Evolutionary conservation across 2,888 invertebrate genomes (phyloP), one percentile per base, ranked within the genome.

Genomic region (Hofmannophila pseudospretella): DNA sequence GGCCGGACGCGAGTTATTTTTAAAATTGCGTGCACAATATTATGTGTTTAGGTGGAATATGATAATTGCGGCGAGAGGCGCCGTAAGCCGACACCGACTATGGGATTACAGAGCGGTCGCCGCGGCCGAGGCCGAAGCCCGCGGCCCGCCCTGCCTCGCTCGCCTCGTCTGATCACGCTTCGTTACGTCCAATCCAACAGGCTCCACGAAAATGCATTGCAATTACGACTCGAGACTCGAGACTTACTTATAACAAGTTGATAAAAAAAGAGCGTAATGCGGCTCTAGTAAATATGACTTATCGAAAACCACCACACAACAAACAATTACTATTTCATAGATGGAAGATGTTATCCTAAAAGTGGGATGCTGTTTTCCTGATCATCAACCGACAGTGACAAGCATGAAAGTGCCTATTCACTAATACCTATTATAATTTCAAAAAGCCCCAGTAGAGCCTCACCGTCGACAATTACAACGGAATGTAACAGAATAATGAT

Each of bases 11-110:
- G 59, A 67, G 80, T 75, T 85, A 85, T 85, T 86, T 84, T 80
- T 81, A 75, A 86, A 84, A 86, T 86, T 84, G 84, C 85, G 77
- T 79, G 82, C 80, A 79, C 84, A 80, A 81, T 84, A 84, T 84
- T 80, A 84, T 82, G 80, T 84, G 82, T 85, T 85, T 85, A 84
- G 85, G 79, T 81, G 80, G 82, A 84, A 84, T 84, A 84, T 82
- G 81, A 86, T 85, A 86, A 86, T 86, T 86, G 82, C 76, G 62
- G 60, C 60, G 60, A 67, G 65, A 78, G 78, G 79, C 84, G 82
- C 84, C 76, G 81, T 79, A 84, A 86, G 71, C 75, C 74, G 79
- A 84, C 79, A 84, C 81, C 79, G 73, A 51, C 74, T 54, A 74
- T 78, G 80, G 78, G 78, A 82, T 82, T 82, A 82, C 82, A 81